A percentile compares a stretch with the other conserved stretches of the same genome.
Conservation (phyloP, 2,797 vertebrate genomes). For the Epinephelus awoara region DNA sequence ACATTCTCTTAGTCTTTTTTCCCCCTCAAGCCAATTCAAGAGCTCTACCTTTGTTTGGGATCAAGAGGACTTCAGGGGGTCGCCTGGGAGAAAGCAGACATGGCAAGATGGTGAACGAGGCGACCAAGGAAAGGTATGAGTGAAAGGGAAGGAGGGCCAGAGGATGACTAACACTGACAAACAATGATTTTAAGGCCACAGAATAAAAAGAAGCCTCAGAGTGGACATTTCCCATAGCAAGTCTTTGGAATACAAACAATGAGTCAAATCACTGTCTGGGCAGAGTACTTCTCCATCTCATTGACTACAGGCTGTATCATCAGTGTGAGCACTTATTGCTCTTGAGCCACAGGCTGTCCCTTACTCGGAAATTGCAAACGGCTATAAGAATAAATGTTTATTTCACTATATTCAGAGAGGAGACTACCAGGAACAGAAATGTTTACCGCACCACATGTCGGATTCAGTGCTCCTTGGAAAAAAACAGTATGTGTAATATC, state of each 20-base stretch:
- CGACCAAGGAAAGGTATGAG: constrained; percentile 61
- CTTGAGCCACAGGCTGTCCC: constrained; percentile 48
- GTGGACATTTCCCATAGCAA: constrained; percentile 83
- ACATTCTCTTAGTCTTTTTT: constrained; percentile 74
- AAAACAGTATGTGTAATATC: constrained; percentile 25
- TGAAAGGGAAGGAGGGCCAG: constrained; percentile 40
- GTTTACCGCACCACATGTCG: constrained; percentile 11
- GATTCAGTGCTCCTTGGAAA: constrained; percentile 19
- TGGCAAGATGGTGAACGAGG: constrained; percentile 48
- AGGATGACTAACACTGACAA: constrained; percentile 73
- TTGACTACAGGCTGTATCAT: constrained; percentile 66
- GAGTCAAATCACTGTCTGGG: constrained; percentile 62
- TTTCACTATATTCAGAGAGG: constrained; percentile 34
- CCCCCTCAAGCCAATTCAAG: constrained; percentile 81
- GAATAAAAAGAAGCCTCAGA: constrained; percentile 55
- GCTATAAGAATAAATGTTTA: constrained; percentile 41
- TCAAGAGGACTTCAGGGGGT: constrained; percentile 71
- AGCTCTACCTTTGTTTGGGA: constrained; percentile 81
- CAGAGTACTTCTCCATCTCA: constrained; percentile 60
- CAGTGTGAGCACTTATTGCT: constrained; percentile 56
- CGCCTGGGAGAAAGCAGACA: constrained; percentile 75
- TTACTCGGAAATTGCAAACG: constrained; percentile 47
- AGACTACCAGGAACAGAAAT: constrained; percentile 1
- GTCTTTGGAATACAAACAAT: constrained; percentile 73
- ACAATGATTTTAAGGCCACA: constrained; percentile 67